These are phyloP conservation scores for Ellobius talpinus DNA, from an alignment of 2,113 vertebrate genomes.

Conservation along the genomic window DNA sequence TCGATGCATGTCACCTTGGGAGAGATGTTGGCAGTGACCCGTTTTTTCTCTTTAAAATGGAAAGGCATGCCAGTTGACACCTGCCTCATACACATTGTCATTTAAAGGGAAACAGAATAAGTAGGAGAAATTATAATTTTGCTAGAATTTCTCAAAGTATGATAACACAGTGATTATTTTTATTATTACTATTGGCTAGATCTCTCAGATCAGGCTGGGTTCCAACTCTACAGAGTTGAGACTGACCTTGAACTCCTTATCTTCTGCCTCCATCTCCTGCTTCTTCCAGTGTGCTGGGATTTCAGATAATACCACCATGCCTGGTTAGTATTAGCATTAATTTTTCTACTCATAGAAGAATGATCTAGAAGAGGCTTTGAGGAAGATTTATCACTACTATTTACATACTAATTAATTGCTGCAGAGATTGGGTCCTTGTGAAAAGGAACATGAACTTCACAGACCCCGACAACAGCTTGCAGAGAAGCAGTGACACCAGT, in stretches of 20 bases:
- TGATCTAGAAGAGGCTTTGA: slow-evolving; percentile 24
- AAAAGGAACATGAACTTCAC: not conserved
- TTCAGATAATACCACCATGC: not conserved
- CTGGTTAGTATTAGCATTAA: not conserved
- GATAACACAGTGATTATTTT: not conserved
- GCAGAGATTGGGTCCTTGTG: not conserved
- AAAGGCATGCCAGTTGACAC: not conserved
- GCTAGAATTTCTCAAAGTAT: not conserved
- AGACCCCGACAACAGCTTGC: not conserved
- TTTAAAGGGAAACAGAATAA: slow-evolving; percentile 31
- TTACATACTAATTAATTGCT: not conserved
- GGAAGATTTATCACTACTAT: not conserved
- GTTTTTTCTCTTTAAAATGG: slow-evolving; percentile 24
- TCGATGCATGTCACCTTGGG: not conserved
- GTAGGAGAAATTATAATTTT: slow-evolving; percentile 29
- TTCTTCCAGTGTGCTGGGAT: not conserved
- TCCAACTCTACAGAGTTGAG: not conserved
- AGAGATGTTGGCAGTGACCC: not conserved
- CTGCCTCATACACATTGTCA: not conserved
- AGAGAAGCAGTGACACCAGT: not conserved
- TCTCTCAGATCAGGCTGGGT: not conserved
- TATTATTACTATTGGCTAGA: not conserved
- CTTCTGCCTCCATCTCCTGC: too few relatives aligned
- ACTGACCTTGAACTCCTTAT: not conserved
- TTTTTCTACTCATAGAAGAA: slow-evolving; percentile 6